phyloP scores from a whole-genome alignment of 2,797 vertebrate species.

The Pipistrellus nathusii region DNA sequence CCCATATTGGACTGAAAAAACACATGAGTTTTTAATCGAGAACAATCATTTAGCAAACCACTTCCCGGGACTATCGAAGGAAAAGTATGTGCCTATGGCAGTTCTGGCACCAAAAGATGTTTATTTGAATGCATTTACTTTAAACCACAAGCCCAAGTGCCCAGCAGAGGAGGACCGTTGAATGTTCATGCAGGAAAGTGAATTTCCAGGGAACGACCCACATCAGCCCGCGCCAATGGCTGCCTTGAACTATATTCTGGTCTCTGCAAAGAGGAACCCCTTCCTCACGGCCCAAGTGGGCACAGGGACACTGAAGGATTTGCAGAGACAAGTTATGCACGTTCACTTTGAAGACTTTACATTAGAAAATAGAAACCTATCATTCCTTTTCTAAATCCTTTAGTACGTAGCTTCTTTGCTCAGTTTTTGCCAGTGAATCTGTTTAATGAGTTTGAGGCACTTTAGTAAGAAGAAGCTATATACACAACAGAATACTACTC shows the following conservation, averaged over 20 bases:
- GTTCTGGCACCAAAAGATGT: conserved; percentile 87
- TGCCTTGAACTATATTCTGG: background rate
- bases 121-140: conserved; percentile 89
- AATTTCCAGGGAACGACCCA: conserved; percentile 79
- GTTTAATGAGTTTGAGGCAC: background rate
- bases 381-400: conserved; percentile 30
- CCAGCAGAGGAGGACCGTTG: conserved; percentile 81
- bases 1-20: conserved; percentile 92
- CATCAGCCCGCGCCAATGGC: conserved; percentile 33
- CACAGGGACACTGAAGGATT: background rate
- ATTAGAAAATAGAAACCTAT: conserved; percentile 3
- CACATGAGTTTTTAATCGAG: conserved; percentile 93
- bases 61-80: conserved; percentile 91
- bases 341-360: conserved; percentile 29
- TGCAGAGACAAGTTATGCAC: background rate
- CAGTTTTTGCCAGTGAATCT: conserved; percentile 39
- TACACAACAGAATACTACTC: too few relatives aligned
- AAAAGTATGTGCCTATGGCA: conserved; percentile 90
- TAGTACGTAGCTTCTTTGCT: background rate
- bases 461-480: background rate
- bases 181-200: conserved; percentile 81
- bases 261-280: background rate
- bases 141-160: conserved; percentile 83
- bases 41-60: conserved; percentile 93
- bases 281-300: background rate